These are phyloP conservation scores for Chaetorhynchus papuensis DNA, from an alignment of 2,113 vertebrate genomes.

Conservation along the genomic window DNA sequence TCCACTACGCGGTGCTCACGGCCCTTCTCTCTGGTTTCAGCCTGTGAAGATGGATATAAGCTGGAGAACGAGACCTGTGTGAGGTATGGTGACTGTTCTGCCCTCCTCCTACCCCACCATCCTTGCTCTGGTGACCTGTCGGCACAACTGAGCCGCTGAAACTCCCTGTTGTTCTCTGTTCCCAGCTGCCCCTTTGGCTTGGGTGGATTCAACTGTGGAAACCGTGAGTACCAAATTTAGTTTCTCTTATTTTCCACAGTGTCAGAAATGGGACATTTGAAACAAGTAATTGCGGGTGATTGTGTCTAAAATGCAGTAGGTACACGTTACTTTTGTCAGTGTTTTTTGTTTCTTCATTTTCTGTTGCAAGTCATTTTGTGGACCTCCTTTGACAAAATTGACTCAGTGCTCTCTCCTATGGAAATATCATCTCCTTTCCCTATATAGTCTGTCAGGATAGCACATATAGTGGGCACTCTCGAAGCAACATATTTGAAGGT, in stretches of 20 bases:
- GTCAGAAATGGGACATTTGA: neutral
- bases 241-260: neutral
- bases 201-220: conserved; percentile 95
- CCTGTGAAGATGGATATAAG: conserved; percentile 90
- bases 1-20: neutral
- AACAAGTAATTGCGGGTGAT: neutral
- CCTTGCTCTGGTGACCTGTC: neutral
- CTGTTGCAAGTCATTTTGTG: neutral
- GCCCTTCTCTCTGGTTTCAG: conserved; percentile 67
- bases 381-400: neutral
- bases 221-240: conserved; percentile 79
- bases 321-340: rapidly evolving
- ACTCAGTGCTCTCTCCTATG: neutral
- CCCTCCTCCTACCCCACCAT: neutral
- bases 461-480: neutral
- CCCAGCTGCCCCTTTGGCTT: conserved; percentile 91
- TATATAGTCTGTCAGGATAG: neutral
- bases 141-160: neutral
- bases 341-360: neutral
- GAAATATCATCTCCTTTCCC: neutral
- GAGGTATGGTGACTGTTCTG: conserved; percentile 74
- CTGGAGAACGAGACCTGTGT: conserved; percentile 89
- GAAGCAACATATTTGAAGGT: neutral
- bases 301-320: neutral
- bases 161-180: conserved; percentile 53